Percentiles rank a stretch among this genome's conserved stretches.
Conservation (phyloP, 2,797 vertebrate genomes). For the Gastrophryne carolinensis region DNA sequence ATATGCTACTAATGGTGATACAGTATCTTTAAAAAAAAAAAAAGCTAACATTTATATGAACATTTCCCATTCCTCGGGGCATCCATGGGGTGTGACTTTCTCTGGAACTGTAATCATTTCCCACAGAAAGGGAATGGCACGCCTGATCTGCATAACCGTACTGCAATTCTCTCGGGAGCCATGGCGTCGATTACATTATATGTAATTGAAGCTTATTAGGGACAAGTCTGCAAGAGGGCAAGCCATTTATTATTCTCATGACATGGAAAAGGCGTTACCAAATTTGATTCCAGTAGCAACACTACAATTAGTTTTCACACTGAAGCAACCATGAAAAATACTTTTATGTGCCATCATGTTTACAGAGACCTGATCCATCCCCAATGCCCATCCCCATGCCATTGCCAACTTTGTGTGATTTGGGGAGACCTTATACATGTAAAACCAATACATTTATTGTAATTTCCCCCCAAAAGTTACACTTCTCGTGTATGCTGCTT, state of each 20-base stretch:
- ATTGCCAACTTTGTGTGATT: background rate
- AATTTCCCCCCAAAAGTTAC: no score
- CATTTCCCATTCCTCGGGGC: background rate
- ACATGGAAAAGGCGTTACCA: background rate
- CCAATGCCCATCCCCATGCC: background rate
- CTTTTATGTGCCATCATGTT: background rate
- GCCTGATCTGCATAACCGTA: background rate
- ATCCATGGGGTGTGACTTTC: background rate
- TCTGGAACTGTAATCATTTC: conserved; percentile 2
- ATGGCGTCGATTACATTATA: background rate
- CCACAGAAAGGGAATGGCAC: conserved; percentile 13
- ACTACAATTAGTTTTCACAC: background rate
- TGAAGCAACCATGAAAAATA: background rate
- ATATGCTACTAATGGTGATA: no score
- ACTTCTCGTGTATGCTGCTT: no score
- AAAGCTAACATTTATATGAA: background rate
- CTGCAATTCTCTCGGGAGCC: background rate
- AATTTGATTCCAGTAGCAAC: background rate
- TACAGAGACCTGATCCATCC: background rate
- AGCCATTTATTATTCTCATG: background rate
- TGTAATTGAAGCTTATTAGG: background rate
- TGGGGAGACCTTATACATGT: no score
- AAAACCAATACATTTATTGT: no score
- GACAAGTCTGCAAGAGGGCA: background rate
- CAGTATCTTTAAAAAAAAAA: no score